Evolutionary conservation across 2,888 invertebrate genomes (phyloP).

Genomic region (Smittia aterrima): DNA sequence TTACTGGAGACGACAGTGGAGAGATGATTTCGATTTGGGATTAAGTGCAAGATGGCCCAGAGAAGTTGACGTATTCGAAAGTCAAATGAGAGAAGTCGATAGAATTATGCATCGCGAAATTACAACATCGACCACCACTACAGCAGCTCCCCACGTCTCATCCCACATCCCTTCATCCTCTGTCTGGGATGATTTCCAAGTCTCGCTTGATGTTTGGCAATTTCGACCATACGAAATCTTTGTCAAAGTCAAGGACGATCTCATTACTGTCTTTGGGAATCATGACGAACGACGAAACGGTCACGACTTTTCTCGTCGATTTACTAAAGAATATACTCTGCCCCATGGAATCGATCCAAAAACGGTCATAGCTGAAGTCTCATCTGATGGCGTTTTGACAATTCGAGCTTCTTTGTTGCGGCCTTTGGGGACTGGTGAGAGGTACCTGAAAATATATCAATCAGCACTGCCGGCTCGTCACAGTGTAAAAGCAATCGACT

Average conservation of each 20-base stretch:
- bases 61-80: neutral
- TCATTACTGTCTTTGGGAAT: constrained; percentile 66
- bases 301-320: constrained; percentile 64
- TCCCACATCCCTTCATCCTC: too few species aligned
- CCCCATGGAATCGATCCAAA: constrained; percentile 68
- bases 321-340: constrained; percentile 67
- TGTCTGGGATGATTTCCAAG: constrained; percentile 63
- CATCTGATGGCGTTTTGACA: constrained; percentile 77
- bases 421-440: neutral
- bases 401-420: constrained; percentile 58
- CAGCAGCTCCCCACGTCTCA: neutral
- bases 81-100: neutral
- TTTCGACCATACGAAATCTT: constrained; percentile 68
- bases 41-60: neutral
- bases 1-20: neutral
- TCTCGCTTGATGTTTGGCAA: constrained; percentile 67
- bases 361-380: constrained; percentile 70
- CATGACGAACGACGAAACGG: constrained; percentile 64
- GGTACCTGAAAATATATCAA: neutral
- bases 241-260: constrained; percentile 66
- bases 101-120: neutral
- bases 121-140: constrained; percentile 45
- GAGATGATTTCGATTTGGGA: constrained; percentile 23
- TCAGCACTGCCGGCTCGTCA: neutral
- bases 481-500: neutral